phyloP scores from a whole-genome alignment of 2,797 vertebrate genomes.

The Perodicticus potto region DNA sequence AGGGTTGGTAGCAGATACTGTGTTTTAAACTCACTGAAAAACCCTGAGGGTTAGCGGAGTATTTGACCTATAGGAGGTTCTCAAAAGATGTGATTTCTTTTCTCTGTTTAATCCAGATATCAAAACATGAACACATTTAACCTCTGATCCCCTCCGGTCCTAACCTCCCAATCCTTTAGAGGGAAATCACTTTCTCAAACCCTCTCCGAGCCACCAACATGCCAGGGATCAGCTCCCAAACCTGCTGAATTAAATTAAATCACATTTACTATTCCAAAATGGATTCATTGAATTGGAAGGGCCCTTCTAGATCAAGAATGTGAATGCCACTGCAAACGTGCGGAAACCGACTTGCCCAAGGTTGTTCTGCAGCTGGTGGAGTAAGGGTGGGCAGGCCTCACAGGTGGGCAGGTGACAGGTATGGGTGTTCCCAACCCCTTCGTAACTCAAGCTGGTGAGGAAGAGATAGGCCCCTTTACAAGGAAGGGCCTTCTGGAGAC shows the following conservation, averaged over 20 bases:
- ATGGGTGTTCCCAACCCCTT: neutral
- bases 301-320: neutral
- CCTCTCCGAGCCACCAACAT: neutral
- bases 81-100: neutral
- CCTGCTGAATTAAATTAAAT: neutral
- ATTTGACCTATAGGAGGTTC: neutral
- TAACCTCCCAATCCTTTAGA: neutral
- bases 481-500: rapidly evolving
- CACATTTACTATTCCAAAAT: neutral
- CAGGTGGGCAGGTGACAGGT: neutral
- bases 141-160: neutral
- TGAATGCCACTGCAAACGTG: neutral
- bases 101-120: neutral
- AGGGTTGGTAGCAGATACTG: neutral
- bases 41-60: neutral
- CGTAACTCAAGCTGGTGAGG: rapidly evolving
- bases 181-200: neutral
- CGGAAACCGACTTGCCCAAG: neutral
- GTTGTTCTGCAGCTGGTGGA: neutral
- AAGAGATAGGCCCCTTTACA: neutral
- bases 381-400: neutral
- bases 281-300: neutral
- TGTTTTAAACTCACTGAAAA: neutral
- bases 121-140: neutral
- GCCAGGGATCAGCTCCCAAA: neutral